Evolutionary conservation across 64 coral and sea anemone species (phyloP).

Genomic region (Platygyra sinensis): DNA sequence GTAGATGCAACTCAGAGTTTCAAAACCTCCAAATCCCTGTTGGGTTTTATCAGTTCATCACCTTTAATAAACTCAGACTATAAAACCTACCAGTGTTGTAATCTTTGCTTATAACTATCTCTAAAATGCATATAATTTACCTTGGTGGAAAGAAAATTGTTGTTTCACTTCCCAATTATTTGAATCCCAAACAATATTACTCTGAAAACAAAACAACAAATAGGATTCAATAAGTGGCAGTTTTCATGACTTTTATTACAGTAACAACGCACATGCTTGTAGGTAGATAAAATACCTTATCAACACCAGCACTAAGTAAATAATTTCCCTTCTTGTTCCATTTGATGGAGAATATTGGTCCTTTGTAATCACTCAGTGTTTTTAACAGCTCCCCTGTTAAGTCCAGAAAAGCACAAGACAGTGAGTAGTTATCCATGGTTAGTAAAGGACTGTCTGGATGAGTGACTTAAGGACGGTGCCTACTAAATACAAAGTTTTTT

Average conservation of each 20-base stretch:
- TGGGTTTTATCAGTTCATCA: no score
- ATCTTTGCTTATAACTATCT: not conserved
- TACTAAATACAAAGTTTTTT: no score
- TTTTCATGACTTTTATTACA: no score
- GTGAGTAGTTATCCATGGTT: not conserved
- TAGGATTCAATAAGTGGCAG: not conserved
- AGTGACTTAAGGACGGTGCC: no score
- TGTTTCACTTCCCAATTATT: conserved; percentile 96
- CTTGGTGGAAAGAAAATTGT: conserved; percentile 95
- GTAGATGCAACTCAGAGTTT: no score
- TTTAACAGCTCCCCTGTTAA: conserved; percentile 75
- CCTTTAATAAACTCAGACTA: no score
- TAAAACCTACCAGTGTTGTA: no score
- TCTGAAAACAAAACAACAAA: conserved; percentile 45
- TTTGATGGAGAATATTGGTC: conserved; percentile 78
- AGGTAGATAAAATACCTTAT: conserved; percentile 57
- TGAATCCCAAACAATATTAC: conserved; percentile 89
- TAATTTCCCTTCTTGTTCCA: conserved; percentile 99
- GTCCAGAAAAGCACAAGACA: not conserved
- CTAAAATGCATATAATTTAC: conserved; percentile 27
- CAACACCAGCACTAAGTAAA: conserved; percentile 86
- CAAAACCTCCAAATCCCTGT: no score
- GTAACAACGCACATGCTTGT: not conserved
- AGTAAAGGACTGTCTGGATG: no score
- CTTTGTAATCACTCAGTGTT: conserved; percentile 73